Evolutionary conservation across 2,797 vertebrate species (phyloP).

Genomic region (Melanotaenia trifasciata): DNA sequence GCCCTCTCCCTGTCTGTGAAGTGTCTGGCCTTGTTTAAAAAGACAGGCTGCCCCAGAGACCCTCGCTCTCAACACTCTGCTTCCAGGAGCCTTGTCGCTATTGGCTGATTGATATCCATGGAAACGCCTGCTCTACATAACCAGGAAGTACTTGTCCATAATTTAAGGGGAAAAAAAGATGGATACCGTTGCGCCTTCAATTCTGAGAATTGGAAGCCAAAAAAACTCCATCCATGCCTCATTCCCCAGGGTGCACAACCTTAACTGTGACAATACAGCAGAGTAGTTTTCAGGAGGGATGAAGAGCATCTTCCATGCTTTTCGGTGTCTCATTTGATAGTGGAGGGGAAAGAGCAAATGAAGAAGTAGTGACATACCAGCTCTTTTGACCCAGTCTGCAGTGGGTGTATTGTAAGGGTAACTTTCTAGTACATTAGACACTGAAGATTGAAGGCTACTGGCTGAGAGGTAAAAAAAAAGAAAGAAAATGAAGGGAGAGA

Average conservation of each 20-base stretch:
- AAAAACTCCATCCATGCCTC: constrained; percentile 57
- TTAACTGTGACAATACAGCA: constrained; percentile 23
- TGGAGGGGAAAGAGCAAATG: not conserved
- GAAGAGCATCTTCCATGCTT: not conserved
- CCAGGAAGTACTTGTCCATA: constrained; percentile 72
- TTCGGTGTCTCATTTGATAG: constrained; percentile 13
- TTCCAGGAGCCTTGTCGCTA: constrained; percentile 59
- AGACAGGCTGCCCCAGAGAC: constrained; percentile 83
- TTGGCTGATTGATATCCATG: constrained; percentile 82
- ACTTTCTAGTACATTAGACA: constrained; percentile 72
- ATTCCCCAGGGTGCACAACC: constrained; percentile 33
- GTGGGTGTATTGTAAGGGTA: constrained; percentile 64
- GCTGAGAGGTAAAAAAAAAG: constrained; percentile 3
- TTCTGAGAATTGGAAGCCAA: not conserved
- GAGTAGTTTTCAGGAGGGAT: not conserved
- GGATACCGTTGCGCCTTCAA: not conserved
- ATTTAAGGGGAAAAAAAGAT: not conserved
- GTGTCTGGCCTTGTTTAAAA: constrained; percentile 85
- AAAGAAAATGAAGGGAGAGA: constrained; percentile 13
- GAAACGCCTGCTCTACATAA: constrained; percentile 75
- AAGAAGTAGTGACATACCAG: constrained; percentile 27
- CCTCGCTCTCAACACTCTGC: constrained; percentile 64
- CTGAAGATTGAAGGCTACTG: constrained; percentile 55
- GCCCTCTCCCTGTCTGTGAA: constrained; percentile 84
- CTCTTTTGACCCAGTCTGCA: constrained; percentile 54